These are phyloP conservation scores for Drosophila prosaltans DNA, from an alignment of 1,140 invertebrate species.

Conservation along the genomic window DNA sequence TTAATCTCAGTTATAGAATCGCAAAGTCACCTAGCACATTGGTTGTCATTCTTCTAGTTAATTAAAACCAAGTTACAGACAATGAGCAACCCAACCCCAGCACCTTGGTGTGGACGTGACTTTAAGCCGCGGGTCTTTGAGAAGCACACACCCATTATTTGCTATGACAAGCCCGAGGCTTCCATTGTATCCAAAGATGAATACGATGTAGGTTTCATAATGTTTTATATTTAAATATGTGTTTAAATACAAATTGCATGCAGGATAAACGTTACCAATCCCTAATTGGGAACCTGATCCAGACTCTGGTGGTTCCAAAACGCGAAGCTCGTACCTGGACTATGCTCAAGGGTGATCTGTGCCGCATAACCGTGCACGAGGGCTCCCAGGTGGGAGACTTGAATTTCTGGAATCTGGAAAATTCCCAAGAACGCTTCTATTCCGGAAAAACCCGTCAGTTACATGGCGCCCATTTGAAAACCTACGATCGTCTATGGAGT, in stretches of 20 bases:
- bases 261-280: constrained; percentile 70
- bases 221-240: too few species aligned
- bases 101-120: constrained; percentile 61
- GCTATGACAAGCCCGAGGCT: constrained; percentile 80
- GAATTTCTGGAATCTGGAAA: constrained; percentile 84
- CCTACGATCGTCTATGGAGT: constrained; percentile 84
- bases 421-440: constrained; percentile 83
- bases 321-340: constrained; percentile 82
- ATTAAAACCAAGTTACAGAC: neutral
- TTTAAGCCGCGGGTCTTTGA: constrained; percentile 62
- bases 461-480: constrained; percentile 82
- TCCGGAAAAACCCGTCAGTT: constrained; percentile 84
- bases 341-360: constrained; percentile 81
- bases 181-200: constrained; percentile 66
- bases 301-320: constrained; percentile 79
- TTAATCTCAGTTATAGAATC: neutral
- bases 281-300: constrained; percentile 64
- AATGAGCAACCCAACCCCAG: constrained; percentile 38
- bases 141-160: constrained; percentile 71
- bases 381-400: constrained; percentile 84
- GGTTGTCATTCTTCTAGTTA: too few species aligned
- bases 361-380: constrained; percentile 81
- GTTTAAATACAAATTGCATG: neutral
- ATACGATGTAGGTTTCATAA: constrained; percentile 65
- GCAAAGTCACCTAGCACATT: neutral